Base-by-base conservation (phyloP, 2,797 vertebrate species). In the Acipenser transmontanus region DNA sequence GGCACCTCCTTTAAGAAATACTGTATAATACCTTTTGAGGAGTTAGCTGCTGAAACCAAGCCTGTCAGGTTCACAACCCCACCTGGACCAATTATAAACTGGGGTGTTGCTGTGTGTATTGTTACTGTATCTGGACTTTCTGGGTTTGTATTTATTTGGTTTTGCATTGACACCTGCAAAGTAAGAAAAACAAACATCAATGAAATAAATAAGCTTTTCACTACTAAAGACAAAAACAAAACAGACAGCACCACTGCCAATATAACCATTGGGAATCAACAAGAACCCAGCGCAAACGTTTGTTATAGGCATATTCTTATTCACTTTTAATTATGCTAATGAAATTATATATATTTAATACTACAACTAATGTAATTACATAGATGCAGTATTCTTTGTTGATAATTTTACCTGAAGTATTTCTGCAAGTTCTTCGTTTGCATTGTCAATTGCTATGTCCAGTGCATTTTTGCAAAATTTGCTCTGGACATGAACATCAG, bases 401-500 rank as follows among this genome's bases (percentile, higher is more conserved):
- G 34, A 34, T 34, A 1, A 34, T 54, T 54, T 85, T 87, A 93
- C 92, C 93, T 94, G 93, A 70, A 94, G 67, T 78, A 94, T 90
- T 80, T 93, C 89, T 68, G 89, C 87, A 68, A 94, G 84, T 72
- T 93, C 91, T 78, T 92, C 90, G 68, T 88, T 91, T 68, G 87
- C 89, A 68, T 93, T 94, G 81, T 94, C 93, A 77, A 91, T 71
- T 50, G 93, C 88, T 72, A 94, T 93, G 77, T 94, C 93, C 74
- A 94, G 85, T 1, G 93, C 89, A 0, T 90, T 93, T 81, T 94
- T 94, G 82, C 91, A 91, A 78, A 94, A 94, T 83, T 94, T 94
- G 80, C 93, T 94, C 77, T 91, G 91, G 1, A 88, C 84, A 54
- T 93, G 92, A 74, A 93, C 92, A 65, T 94, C 91, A 69, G 92